Conservation (phyloP, 2,797 vertebrate species). For the Phrynocephalus guinanensis region DNA sequence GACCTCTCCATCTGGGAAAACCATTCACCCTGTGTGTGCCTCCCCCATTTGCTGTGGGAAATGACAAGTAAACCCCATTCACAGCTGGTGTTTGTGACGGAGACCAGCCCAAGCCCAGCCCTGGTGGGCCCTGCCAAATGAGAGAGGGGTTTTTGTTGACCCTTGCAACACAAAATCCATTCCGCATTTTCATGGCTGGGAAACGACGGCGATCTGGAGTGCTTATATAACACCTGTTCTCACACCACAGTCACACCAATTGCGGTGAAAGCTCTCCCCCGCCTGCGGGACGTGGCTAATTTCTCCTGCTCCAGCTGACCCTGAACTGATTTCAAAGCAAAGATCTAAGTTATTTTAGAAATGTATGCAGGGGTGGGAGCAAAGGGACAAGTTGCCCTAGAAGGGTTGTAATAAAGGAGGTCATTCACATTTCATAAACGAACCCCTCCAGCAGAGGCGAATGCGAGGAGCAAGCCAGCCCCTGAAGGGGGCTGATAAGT, state of each 20-base stretch:
- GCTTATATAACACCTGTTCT: not conserved
- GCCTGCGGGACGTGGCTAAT: not conserved
- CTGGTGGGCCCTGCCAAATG: not conserved
- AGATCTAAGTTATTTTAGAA: not conserved
- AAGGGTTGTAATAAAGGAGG: not conserved
- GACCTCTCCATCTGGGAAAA: not conserved
- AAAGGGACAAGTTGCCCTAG: not conserved
- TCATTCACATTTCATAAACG: not conserved
- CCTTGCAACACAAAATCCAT: not conserved
- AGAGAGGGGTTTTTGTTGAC: not conserved
- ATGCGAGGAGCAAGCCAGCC: not conserved
- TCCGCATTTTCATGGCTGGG: not conserved
- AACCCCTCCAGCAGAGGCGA: not conserved
- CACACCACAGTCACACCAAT: not conserved
- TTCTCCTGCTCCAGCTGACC: not conserved
- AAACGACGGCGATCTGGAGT: not conserved
- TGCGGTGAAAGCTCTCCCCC: not conserved
- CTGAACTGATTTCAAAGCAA: not conserved
- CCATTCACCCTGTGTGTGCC: not conserved
- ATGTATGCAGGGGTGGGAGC: not conserved
- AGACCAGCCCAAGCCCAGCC: not conserved
- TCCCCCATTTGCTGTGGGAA: not conserved
- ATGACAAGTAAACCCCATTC: not conserved
- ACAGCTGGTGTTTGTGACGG: constrained; percentile 9
- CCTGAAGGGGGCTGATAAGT: not conserved